Percentiles rank a stretch among this genome's conserved stretches.
These are phyloP conservation scores for Xylocopa sonorina DNA, from an alignment of 1,140 invertebrate genomes.

Conservation along the genomic window DNA sequence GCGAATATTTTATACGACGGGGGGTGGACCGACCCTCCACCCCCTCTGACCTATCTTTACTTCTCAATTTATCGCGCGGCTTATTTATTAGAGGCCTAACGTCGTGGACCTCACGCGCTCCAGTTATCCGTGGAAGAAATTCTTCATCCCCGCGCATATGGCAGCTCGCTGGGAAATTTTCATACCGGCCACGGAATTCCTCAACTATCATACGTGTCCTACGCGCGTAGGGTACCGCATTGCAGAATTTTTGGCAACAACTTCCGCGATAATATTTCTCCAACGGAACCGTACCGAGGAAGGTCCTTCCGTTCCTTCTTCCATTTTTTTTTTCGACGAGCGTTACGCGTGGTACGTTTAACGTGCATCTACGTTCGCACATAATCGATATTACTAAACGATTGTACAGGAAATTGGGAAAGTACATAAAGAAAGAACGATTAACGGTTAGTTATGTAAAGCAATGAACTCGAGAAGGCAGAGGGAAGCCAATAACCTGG, in stretches of 20 bases:
- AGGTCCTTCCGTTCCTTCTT: conserved; percentile 11
- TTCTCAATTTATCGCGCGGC: conserved; percentile 55
- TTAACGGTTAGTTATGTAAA: too few species aligned
- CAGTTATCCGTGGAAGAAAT: neutral
- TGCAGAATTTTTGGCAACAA: conserved; percentile 24
- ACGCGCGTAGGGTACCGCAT: neutral
- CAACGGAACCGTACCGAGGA: conserved; percentile 38
- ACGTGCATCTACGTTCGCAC: conserved; percentile 36
- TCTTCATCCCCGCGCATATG: neutral
- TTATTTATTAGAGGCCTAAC: conserved; percentile 62
- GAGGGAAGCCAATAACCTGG: too few species aligned
- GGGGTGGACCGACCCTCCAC: conserved; percentile 49
- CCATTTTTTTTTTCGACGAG: conserved; percentile 12
- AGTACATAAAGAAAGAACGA: too few species aligned
- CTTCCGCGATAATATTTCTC: conserved; percentile 60
- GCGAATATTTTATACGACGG: conserved; percentile 78
- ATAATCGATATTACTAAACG: too few species aligned
- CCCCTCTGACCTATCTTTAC: conserved; percentile 21
- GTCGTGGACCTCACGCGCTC: neutral
- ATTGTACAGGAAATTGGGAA: too few species aligned
- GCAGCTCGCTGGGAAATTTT: neutral
- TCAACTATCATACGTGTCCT: neutral
- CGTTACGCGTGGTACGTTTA: conserved; percentile 54
- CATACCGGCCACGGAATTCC: neutral
- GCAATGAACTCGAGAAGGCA: too few species aligned